Evolutionary conservation across 2,113 vertebrate genomes (phyloP).

Genomic region (Silurus glanis): DNA sequence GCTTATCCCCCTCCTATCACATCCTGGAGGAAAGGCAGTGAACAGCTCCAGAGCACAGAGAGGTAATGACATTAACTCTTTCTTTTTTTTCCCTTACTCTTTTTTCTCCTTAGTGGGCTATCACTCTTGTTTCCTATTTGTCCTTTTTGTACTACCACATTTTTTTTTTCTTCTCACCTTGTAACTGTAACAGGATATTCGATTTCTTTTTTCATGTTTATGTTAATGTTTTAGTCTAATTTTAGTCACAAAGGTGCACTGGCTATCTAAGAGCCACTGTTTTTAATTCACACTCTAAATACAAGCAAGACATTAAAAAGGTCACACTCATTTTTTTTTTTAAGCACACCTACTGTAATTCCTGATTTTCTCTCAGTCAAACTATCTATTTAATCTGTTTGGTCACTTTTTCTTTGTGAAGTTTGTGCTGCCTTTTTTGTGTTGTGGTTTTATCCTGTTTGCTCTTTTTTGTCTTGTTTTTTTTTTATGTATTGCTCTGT

Average conservation of each 20-base stretch:
- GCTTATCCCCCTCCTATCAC: constrained; percentile 83
- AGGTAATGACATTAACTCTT: constrained; percentile 71
- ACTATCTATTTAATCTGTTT: neutral
- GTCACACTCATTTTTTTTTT: neutral
- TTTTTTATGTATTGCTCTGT: neutral
- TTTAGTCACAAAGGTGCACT: neutral
- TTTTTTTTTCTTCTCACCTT: neutral
- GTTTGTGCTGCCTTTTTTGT: neutral
- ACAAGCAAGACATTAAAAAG: neutral
- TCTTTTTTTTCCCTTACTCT: neutral
- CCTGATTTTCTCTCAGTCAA: neutral
- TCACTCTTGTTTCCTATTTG: neutral
- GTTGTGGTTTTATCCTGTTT: neutral
- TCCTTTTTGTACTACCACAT: neutral
- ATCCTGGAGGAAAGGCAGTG: constrained; percentile 86
- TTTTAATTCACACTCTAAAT: neutral
- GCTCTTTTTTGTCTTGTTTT: neutral
- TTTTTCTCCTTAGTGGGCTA: neutral
- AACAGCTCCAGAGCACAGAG: constrained; percentile 78
- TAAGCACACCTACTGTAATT: neutral
- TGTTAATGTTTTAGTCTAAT: neutral
- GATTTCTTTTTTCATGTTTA: neutral
- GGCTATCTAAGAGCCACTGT: neutral
- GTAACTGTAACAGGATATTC: neutral
- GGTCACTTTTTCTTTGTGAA: neutral